Base-by-base conservation (phyloP, 2,888 invertebrate species). In the Acronicta aceris region DNA sequence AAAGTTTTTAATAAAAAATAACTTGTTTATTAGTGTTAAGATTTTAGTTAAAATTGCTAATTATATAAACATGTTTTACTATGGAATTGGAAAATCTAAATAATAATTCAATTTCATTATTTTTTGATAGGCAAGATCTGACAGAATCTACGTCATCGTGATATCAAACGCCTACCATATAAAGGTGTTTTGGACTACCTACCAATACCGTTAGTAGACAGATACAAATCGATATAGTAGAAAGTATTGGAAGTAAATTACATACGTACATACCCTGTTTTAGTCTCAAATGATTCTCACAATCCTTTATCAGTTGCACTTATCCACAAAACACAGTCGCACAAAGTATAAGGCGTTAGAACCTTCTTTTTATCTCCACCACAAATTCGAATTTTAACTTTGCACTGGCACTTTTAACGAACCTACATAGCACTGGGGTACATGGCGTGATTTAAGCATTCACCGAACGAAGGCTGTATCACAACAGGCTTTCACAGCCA, bases 351-450 rank as follows among this genome's bases (percentile, higher is more conserved):
- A 87, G 83, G 84, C 84, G 83, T 81, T 64, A 80, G 65, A 85
- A 86, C 83, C 80, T 82, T 85, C n/a, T 82, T 33, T 83, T 84
- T 81, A 79, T 80, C 71, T 82, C 72, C 85, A 87, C 84, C 90
- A 90, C 91, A 89, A 89, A 89, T 92, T 92, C 88, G 85, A 92
- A 93, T 85, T 89, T 87, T 81, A 85, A 86, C 88, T 89, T 88
- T 74, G 89, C 94, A 93, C 92, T 86, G 86, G 82, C 93, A 93
- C 93, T 90, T 90, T 85, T 89, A 90, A 90, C 91, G 91, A 91
- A 89, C 89, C 88, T 86, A 87, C 89, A 85, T 83, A 86, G 87
- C 89, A 87, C 88, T 74, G 86, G 82, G 87, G 88, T 89, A 86
- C 89, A 90, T 87, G 89, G 89, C 91, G 91, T 89, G 91, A 92